These are phyloP conservation scores for Phengaris alcon DNA, from an alignment of 2,888 invertebrate species.

Conservation along the genomic window DNA sequence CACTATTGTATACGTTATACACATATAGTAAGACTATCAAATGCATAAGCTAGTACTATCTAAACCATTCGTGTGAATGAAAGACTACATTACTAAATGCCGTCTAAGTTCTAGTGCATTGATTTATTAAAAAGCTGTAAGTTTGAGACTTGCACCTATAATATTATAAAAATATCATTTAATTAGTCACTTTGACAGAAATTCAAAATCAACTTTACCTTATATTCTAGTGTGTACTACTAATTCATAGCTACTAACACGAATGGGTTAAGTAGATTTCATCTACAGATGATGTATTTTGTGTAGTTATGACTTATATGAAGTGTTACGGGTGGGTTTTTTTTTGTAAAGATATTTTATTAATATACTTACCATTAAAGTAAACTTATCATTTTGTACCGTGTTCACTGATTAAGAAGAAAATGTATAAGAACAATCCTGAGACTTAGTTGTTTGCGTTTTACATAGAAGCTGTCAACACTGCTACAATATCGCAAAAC, in stretches of 20 bases:
- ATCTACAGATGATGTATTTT: conserved; percentile 53
- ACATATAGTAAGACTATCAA: neutral
- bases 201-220: conserved; percentile 52
- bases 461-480: neutral
- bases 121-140: conserved; percentile 46
- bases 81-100: conserved; percentile 43
- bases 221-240: conserved; percentile 56
- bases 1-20: neutral
- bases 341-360: conserved; percentile 44
- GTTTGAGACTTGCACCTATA: conserved; percentile 69
- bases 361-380: conserved; percentile 59
- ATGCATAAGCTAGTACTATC: neutral
- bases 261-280: conserved; percentile 63
- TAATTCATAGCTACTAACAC: conserved; percentile 54
- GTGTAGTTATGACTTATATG: conserved; percentile 50
- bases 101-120: conserved; percentile 38
- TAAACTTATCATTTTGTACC: conserved; percentile 61
- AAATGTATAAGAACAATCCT: neutral
- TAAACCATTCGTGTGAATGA: conserved; percentile 14
- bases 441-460: neutral
- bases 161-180: conserved; percentile 46
- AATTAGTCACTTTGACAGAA: conserved; percentile 45
- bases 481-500: neutral
- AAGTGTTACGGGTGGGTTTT: conserved; percentile 55
- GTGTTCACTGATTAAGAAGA: conserved; percentile 47